Conservation (phyloP, 2,113 vertebrate species). For the Isurus oxyrinchus region DNA sequence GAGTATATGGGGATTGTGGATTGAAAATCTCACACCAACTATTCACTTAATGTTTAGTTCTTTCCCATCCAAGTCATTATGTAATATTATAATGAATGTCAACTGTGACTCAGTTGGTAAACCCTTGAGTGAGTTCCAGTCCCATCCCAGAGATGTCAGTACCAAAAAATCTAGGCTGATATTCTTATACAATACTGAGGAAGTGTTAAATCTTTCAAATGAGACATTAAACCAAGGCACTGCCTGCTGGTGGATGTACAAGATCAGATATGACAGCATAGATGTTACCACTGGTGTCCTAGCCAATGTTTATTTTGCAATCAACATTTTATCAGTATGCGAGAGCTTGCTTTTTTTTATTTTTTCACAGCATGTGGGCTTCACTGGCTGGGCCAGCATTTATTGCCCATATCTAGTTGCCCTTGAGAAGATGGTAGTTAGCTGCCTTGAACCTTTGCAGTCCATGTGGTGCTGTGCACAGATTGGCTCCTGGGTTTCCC, state of each 20-base stretch:
- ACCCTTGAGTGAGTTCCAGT: not conserved
- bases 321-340: not conserved
- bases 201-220: not conserved
- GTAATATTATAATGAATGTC: not conserved
- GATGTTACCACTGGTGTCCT: too few species aligned
- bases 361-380: too few species aligned
- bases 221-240: not conserved
- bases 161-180: not conserved
- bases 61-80: not conserved
- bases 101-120: not conserved
- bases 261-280: not conserved
- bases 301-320: not conserved
- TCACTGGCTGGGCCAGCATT: too few species aligned
- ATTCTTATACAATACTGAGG: not conserved
- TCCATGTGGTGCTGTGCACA: not conserved
- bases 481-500: not conserved
- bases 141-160: not conserved
- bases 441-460: too few species aligned
- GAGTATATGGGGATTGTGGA: not conserved
- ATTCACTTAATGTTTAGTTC: not conserved
- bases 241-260: not conserved
- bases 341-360: too few species aligned
- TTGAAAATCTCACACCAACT: not conserved
- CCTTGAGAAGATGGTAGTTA: too few species aligned
- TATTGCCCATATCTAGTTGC: too few species aligned